Conservation (phyloP, 1,140 invertebrate species). For the Nixonia krombeini region DNA sequence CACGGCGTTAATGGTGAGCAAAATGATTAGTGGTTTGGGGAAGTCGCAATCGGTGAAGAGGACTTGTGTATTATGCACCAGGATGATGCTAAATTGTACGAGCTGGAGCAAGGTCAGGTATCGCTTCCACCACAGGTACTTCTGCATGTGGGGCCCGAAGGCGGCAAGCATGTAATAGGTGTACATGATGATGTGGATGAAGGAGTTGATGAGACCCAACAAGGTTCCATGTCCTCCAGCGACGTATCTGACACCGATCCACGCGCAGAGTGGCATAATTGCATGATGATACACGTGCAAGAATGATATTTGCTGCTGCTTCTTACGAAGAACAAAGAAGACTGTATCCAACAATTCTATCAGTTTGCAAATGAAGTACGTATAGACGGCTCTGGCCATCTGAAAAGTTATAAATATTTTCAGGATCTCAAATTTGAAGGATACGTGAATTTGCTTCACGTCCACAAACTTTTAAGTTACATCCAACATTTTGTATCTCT, state of each 20-base stretch:
- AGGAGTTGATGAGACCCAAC: slow-evolving; percentile 87
- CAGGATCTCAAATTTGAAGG: neutral
- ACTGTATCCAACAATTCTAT: slow-evolving; percentile 80
- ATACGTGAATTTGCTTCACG: neutral
- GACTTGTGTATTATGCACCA: slow-evolving; percentile 79
- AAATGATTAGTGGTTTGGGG: slow-evolving; percentile 77
- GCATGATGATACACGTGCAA: slow-evolving; percentile 84
- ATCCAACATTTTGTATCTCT: no score
- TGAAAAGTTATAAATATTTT: slow-evolving; percentile 50
- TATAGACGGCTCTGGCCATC: slow-evolving; percentile 67
- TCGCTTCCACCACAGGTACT: slow-evolving; percentile 94
- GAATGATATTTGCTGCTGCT: slow-evolving; percentile 81
- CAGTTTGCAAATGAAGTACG: slow-evolving; percentile 74
- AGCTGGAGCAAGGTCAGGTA: slow-evolving; percentile 89
- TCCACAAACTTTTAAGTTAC: no score
- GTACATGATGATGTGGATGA: slow-evolving; percentile 90
- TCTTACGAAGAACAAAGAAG: slow-evolving; percentile 88
- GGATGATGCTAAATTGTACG: slow-evolving; percentile 86
- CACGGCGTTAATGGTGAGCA: slow-evolving; percentile 81
- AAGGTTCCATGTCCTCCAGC: slow-evolving; percentile 86
- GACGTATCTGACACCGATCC: slow-evolving; percentile 88
- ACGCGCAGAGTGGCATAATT: slow-evolving; percentile 82
- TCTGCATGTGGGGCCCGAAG: slow-evolving; percentile 85
- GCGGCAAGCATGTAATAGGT: slow-evolving; percentile 87
- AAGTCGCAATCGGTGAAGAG: slow-evolving; percentile 78